Evolutionary conservation across 2,888 invertebrate genomes (phyloP).

Genomic region (Andrena fulva): DNA sequence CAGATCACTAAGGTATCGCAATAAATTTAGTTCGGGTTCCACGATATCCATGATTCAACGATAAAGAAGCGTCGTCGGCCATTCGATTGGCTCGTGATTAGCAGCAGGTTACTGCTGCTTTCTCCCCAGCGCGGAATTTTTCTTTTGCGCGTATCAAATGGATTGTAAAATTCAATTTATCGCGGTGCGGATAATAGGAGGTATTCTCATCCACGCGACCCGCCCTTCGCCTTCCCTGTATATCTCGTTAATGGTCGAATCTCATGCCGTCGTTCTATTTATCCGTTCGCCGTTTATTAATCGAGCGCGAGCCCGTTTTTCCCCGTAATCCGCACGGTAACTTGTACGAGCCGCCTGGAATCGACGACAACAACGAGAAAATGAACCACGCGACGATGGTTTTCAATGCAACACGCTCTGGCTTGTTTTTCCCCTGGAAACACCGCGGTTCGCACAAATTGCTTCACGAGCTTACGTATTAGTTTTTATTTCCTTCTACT

Average conservation of each 20-base stretch:
- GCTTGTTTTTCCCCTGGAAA: neutral
- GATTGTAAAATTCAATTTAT: conserved; percentile 51
- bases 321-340: neutral
- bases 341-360: neutral
- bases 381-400: conserved; percentile 13
- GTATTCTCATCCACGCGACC: neutral
- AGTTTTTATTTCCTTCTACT: neutral
- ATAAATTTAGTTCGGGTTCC: neutral
- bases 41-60: neutral
- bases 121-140: neutral
- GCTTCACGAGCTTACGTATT: neutral
- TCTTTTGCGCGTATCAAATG: conserved; percentile 49
- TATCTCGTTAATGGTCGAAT: conserved; percentile 36
- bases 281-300: conserved; percentile 42
- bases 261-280: conserved; percentile 31
- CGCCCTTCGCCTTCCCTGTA: neutral
- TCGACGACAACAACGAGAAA: neutral
- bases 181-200: conserved; percentile 33
- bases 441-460: neutral
- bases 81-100: conserved; percentile 17
- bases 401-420: conserved; percentile 3
- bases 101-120: conserved; percentile 16
- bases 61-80: conserved; percentile 12
- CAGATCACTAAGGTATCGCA: neutral
- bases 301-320: conserved; percentile 25